Conservation (phyloP, 2,797 vertebrate genomes). For the Gouania willdenowi region DNA sequence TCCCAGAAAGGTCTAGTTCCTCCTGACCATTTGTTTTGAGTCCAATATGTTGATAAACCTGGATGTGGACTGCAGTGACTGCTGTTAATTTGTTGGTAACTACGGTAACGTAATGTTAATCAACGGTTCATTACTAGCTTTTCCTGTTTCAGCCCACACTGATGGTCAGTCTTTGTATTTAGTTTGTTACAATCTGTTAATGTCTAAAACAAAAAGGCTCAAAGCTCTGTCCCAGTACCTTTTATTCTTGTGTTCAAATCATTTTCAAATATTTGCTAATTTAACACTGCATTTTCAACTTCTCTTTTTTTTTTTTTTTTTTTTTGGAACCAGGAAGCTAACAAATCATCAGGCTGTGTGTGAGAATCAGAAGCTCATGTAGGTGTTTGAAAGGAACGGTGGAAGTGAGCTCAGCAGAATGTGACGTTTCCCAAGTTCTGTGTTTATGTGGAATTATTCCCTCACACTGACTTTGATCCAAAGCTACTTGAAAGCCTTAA, state of each 20-base stretch:
- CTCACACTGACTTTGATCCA: constrained; percentile 66
- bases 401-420: constrained; percentile 28
- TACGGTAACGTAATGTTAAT: constrained; percentile 55
- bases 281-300: constrained; percentile 24
- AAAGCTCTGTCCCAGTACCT: constrained; percentile 1
- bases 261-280: too few relatives aligned
- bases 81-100: constrained; percentile 43
- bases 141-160: neutral
- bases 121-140: constrained; percentile 34
- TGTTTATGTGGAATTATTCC: constrained; percentile 57
- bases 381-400: constrained; percentile 36
- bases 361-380: constrained; percentile 38
- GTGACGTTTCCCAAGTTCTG: constrained; percentile 40
- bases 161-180: neutral
- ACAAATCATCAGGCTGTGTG: constrained; percentile 15
- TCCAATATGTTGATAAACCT: constrained; percentile 51
- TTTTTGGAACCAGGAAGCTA: constrained; percentile 10
- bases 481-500: constrained; percentile 70
- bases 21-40: constrained; percentile 37
- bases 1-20: constrained; percentile 18
- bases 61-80: constrained; percentile 31
- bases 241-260: too few relatives aligned
- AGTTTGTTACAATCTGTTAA: constrained; percentile 16
- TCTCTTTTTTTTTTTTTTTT: constrained; percentile 23
- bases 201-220: constrained; percentile 16